Evolutionary conservation across 2,888 invertebrate species (phyloP).

Genomic region (Ceratothoa steindachneri): DNA sequence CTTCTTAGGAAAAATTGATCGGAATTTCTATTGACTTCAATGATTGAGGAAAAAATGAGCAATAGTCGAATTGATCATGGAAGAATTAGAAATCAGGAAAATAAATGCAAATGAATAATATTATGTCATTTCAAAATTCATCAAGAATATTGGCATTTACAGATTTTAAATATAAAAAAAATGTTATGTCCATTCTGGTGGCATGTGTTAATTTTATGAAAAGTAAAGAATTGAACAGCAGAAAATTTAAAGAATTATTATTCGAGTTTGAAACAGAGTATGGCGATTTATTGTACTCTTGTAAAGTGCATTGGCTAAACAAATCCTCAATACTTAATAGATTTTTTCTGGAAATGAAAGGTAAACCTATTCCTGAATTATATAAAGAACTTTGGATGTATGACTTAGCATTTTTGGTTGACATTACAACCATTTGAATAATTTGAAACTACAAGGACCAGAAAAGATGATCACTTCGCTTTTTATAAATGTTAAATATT

Average conservation of each 20-base stretch:
- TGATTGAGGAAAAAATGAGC: neutral
- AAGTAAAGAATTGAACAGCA: slow-evolving; percentile 7
- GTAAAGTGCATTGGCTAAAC: slow-evolving; percentile 20
- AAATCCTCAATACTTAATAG: neutral
- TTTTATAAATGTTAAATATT: neutral
- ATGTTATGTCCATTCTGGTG: slow-evolving; percentile 13
- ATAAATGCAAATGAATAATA: neutral
- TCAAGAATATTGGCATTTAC: neutral
- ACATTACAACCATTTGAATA: neutral
- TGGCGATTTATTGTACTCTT: slow-evolving; percentile 8
- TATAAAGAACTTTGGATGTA: neutral
- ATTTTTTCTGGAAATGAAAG: neutral
- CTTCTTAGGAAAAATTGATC: neutral
- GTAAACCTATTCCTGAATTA: neutral
- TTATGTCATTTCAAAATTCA: neutral
- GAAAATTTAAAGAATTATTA: slow-evolving; percentile 19
- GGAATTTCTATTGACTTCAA: neutral
- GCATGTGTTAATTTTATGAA: slow-evolving; percentile 4
- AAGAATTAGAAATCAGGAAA: no score
- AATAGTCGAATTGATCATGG: neutral
- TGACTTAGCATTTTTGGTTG: neutral
- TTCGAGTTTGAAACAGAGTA: slow-evolving; percentile 4
- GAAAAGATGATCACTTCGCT: neutral
- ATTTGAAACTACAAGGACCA: slow-evolving; percentile 11
- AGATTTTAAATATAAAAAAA: neutral